Evolutionary conservation across 2,888 invertebrate species (phyloP).

Genomic region (Drosophila limbata): DNA sequence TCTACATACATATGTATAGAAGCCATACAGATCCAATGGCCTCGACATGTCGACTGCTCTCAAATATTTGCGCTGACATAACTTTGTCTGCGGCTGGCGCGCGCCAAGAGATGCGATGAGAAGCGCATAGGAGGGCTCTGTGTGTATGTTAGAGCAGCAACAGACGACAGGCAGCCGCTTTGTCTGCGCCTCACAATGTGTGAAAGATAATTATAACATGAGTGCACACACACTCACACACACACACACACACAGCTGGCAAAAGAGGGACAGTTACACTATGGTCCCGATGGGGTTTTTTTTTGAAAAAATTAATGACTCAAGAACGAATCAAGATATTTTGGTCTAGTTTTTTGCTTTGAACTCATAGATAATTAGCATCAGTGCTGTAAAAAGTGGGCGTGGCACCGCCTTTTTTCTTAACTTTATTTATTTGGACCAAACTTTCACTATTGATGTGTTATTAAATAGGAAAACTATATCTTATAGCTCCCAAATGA

Average conservation of each 20-base stretch:
- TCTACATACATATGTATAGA: neutral
- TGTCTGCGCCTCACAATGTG: constrained; percentile 67
- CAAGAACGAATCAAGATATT: no score
- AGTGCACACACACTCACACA: constrained; percentile 39
- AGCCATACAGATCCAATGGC: constrained; percentile 28
- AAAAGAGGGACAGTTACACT: constrained; percentile 1
- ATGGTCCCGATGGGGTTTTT: no score
- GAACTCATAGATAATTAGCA: no score
- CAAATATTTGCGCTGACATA: constrained; percentile 79
- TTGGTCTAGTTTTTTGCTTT: no score
- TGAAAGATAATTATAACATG: constrained; percentile 77
- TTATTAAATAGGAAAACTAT: no score
- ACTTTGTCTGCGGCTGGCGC: constrained; percentile 77
- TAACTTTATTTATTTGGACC: no score
- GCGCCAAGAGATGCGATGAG: constrained; percentile 40
- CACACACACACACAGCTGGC: constrained; percentile 17
- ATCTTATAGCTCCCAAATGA: no score
- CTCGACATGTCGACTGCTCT: constrained; percentile 50
- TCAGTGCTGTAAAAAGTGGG: no score
- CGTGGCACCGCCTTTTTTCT: no score
- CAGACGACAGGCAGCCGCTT: constrained; percentile 60
- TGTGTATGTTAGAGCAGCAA: constrained; percentile 7
- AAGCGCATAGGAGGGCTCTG: constrained; percentile 20
- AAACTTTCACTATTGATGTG: no score
- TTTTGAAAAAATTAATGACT: no score